Evolutionary conservation across 2,113 vertebrate genomes (phyloP).

Genomic region (Galemys pyrenaicus): DNA sequence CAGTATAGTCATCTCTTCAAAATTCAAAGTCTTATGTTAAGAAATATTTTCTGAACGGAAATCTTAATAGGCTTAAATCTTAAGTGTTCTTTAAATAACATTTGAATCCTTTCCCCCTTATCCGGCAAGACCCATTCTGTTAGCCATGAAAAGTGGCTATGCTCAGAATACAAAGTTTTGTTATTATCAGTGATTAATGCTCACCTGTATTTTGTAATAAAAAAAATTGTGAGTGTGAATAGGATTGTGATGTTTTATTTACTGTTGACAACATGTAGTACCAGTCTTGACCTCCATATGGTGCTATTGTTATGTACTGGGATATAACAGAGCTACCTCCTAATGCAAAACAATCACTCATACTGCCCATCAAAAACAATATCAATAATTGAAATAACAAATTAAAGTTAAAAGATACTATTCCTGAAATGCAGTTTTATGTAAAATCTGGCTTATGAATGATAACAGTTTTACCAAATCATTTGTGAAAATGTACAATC

Average conservation of each 20-base stretch:
- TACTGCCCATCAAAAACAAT: neutral
- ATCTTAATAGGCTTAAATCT: neutral
- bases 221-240: neutral
- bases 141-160: neutral
- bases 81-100: conserved; percentile 5
- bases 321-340: neutral
- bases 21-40: neutral
- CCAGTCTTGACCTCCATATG: conserved; percentile 59
- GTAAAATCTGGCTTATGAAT: neutral
- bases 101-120: neutral
- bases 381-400: neutral
- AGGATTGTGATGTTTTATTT: neutral
- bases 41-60: conserved; percentile 1
- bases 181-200: neutral
- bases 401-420: neutral
- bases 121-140: neutral
- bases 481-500: neutral
- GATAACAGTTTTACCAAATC: neutral
- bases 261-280: conserved; percentile 45
- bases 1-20: conserved; percentile 3
- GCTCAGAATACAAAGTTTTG: neutral
- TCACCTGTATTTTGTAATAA: neutral
- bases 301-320: conserved; percentile 60
- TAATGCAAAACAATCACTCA: neutral
- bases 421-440: neutral